These are phyloP conservation scores for Ara ararauna DNA, from an alignment of 2,797 vertebrate species.

Conservation along the genomic window DNA sequence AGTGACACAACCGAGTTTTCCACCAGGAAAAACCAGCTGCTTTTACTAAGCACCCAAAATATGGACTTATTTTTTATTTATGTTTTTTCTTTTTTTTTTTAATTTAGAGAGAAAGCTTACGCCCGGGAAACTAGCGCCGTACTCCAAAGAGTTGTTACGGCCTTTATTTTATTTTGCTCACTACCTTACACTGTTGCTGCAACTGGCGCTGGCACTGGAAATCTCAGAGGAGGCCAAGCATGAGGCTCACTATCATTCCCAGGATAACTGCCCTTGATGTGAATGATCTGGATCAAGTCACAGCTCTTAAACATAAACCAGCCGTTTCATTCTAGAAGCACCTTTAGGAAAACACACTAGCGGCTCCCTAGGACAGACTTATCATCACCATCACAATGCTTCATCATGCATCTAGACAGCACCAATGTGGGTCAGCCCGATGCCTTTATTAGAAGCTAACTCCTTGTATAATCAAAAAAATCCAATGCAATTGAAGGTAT, in stretches of 20 bases:
- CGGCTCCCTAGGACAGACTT: neutral
- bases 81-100: neutral
- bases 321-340: neutral
- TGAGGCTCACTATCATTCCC: neutral
- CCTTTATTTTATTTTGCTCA: neutral
- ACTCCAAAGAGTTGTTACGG: neutral
- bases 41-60: neutral
- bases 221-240: neutral
- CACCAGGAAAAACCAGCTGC: neutral
- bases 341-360: neutral
- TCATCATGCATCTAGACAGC: neutral
- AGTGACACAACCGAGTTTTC: neutral
- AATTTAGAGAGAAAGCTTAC: neutral
- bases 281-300: neutral
- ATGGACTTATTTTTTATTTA: neutral
- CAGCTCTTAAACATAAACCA: neutral
- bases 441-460: neutral
- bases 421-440: neutral
- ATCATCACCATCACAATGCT: neutral
- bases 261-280: conserved; percentile 14
- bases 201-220: neutral
- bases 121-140: neutral
- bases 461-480: neutral
- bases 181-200: neutral
- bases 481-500: neutral